A percentile compares a stretch with the other conserved stretches of the same genome.
Conservation (phyloP, 2,888 invertebrate species). For the Caenorhabditis japonica region DNA sequence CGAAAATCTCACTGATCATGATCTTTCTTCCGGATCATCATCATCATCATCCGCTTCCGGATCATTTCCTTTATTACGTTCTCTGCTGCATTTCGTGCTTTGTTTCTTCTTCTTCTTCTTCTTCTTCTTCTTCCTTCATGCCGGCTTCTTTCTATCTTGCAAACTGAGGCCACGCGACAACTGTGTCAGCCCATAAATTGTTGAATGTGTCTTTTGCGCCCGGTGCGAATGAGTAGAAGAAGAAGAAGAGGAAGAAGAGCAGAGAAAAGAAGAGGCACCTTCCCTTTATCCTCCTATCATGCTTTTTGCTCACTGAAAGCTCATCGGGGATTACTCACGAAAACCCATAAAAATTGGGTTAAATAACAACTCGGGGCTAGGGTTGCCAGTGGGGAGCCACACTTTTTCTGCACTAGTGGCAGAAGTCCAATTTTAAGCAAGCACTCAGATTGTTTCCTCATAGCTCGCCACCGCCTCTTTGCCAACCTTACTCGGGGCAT, state of each 20-base stretch:
- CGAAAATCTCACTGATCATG: not conserved
- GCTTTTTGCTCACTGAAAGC: conserved; percentile 5
- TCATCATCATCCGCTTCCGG: conserved; percentile 16
- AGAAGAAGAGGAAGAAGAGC: too few relatives aligned
- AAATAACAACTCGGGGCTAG: too few relatives aligned
- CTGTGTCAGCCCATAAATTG: conserved; percentile 54
- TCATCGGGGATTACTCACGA: not conserved
- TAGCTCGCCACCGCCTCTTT: too few relatives aligned
- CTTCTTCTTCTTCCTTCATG: conserved; percentile 14
- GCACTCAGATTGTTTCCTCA: too few relatives aligned
- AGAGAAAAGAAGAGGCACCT: not conserved
- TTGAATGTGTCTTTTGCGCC: conserved; percentile 33
- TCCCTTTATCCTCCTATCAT: conserved; percentile 5
- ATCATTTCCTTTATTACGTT: conserved; percentile 30
- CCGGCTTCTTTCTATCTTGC: not conserved
- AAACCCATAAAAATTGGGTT: too few relatives aligned
- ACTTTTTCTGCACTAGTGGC: too few relatives aligned
- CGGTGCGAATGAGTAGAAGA: too few relatives aligned
- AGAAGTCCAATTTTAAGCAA: too few relatives aligned
- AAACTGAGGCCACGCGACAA: conserved; percentile 19
- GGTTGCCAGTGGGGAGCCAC: too few relatives aligned
- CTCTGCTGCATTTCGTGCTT: conserved; percentile 14
- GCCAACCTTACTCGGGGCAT: too few relatives aligned
- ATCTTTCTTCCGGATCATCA: conserved; percentile 4
- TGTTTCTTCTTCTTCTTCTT: conserved; percentile 18